Evolutionary conservation across 2,888 invertebrate species (phyloP), one percentile per base, ranked within the genome.

Genomic region (Hoplodrina ambigua): DNA sequence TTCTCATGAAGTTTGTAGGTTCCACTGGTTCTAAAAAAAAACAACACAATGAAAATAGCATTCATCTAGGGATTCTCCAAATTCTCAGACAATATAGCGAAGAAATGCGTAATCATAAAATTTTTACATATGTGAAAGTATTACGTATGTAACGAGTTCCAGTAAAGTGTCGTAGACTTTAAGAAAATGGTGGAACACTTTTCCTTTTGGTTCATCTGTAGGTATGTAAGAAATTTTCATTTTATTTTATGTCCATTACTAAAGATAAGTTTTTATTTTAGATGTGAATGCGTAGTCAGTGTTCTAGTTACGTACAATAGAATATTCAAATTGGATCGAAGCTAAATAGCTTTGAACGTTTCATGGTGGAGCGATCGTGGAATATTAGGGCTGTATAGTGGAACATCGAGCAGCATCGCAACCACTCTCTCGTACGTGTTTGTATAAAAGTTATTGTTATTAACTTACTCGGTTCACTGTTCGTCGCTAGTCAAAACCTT

Each of bases 321-420:
- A 72, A 75, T 80, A 82, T 82, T 84, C 65, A 80, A 82, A 84
- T 78, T 80, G 76, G 65, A 52, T 25, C 61, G 46, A 67, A 65
- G 73, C 82, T 73, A 78, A 79, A 72, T 64, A 76, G 76, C 74
- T 75, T 69, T 68, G 65, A 69, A 72, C 69, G 58, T 76, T 78
- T 70, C 70, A 75, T 75, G 62, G 72, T 67, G 60, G 66, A 72
- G n/a, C 46, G 50, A 56, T 69, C 52, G 50, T 60, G 37, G 58
- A 20, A 56, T 72, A 56, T 79, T 72, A 69, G 56, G 59, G 41
- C 17, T 50, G 53, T 80, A 53, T 44, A 56, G 33, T 49, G 46
- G 53, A 62, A 53, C 52, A 62, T 5, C 8, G 13, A 58, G 49
- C 25, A 25, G 33, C 19, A 17, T 52, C 50, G 25, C 11, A 50